Conservation (phyloP, 2,888 invertebrate species). For the Vannuccia rotundouncinata region DNA sequence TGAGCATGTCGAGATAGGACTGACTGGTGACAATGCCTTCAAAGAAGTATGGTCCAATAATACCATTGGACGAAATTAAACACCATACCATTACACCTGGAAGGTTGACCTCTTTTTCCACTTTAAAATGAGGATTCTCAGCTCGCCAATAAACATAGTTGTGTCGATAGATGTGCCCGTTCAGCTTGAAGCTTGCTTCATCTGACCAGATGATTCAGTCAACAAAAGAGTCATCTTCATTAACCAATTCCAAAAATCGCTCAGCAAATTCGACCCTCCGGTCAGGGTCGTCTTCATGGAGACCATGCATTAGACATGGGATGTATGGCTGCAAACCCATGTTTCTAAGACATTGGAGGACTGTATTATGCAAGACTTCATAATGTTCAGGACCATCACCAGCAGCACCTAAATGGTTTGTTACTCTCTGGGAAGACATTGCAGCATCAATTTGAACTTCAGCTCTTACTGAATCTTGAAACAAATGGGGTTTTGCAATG, state of each 20-base stretch:
- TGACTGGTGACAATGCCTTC: too few relatives aligned
- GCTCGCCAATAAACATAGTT: too few relatives aligned
- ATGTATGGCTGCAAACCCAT: conserved; percentile 9
- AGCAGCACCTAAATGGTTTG: neutral
- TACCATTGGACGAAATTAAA: too few relatives aligned
- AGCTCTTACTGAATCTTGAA: neutral
- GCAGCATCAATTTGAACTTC: neutral
- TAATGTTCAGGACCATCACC: neutral
- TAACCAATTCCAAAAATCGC: neutral
- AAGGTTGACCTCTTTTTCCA: too few relatives aligned
- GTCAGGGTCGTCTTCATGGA: conserved; percentile 11
- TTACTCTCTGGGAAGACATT: neutral
- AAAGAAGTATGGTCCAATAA: too few relatives aligned
- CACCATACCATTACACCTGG: too few relatives aligned
- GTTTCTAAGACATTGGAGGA: neutral
- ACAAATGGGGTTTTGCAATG: neutral
- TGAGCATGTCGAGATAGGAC: too few relatives aligned
- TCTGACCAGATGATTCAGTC: too few relatives aligned
- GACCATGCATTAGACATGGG: neutral
- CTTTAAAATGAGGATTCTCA: too few relatives aligned
- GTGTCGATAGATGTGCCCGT: too few relatives aligned
- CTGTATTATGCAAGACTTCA: neutral
- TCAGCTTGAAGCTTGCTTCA: too few relatives aligned
- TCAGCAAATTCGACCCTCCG: neutral
- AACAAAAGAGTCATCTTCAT: too few relatives aligned